Evolutionary conservation across 2,797 vertebrate species (phyloP).

Genomic region (Nothura maculosa): DNA sequence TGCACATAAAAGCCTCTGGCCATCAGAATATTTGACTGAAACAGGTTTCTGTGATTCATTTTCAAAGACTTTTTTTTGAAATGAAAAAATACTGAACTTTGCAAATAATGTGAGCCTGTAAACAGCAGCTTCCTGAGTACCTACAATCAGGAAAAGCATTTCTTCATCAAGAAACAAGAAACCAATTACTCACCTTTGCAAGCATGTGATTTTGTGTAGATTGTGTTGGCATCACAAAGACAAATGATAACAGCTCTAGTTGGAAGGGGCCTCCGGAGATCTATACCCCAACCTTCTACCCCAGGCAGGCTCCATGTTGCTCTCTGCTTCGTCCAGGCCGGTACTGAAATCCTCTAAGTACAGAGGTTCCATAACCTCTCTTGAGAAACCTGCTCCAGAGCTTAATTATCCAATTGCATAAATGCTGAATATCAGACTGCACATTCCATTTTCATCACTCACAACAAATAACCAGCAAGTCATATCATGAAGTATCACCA

Average conservation of each 20-base stretch:
- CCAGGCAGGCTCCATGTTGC: background rate
- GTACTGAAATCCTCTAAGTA: background rate
- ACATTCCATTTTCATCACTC: background rate
- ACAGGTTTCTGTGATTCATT: background rate
- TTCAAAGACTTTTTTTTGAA: background rate
- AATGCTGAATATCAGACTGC: background rate
- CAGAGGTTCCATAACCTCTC: rapidly evolving
- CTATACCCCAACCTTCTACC: background rate
- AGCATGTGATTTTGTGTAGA: background rate
- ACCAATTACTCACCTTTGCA: background rate
- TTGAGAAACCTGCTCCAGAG: background rate
- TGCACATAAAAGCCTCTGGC: background rate
- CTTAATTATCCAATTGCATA: background rate
- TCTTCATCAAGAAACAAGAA: background rate
- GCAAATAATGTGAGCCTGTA: background rate
- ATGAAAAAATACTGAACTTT: background rate
- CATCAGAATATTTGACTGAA: background rate
- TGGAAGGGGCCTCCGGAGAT: background rate
- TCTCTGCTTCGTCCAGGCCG: background rate
- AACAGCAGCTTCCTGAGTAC: background rate
- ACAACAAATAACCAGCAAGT: rapidly evolving
- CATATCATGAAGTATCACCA: background rate
- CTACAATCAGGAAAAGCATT: background rate
- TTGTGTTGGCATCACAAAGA: background rate
- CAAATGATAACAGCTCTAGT: background rate